Evolutionary conservation across 2,113 vertebrate species (phyloP).

Genomic region (Pterocles gutturalis): DNA sequence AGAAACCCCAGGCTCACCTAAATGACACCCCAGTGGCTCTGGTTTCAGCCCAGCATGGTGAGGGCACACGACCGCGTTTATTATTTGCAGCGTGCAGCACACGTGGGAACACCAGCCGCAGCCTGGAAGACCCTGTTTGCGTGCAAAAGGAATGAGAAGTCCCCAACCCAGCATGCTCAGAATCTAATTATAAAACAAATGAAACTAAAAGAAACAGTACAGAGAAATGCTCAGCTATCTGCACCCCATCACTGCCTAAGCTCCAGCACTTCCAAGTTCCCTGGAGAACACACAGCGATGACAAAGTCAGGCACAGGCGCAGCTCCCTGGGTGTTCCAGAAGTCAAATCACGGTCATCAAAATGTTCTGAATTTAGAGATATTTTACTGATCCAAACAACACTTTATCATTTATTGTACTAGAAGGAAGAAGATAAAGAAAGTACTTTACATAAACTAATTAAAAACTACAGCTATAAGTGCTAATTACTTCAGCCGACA

Average conservation of each 20-base stretch:
- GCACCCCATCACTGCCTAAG: not conserved
- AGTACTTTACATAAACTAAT: not conserved
- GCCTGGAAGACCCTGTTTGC: not conserved
- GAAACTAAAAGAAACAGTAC: not conserved
- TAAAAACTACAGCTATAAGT: not conserved
- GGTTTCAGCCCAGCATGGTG: not conserved
- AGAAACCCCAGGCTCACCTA: not conserved
- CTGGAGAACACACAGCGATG: rapidly evolving
- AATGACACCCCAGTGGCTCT: not conserved
- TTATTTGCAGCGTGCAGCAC: rapidly evolving
- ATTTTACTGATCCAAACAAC: not conserved
- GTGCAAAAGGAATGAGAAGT: not conserved
- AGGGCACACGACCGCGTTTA: no score
- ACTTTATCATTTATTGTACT: not conserved
- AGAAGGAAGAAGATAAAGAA: not conserved
- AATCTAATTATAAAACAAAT: not conserved
- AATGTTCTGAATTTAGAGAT: not conserved
- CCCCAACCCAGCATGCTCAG: not conserved
- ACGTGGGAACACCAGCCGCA: not conserved
- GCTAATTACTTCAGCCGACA: not conserved
- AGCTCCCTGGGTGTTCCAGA: not conserved
- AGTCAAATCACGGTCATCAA: not conserved
- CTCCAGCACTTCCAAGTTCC: not conserved
- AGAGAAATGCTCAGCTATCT: not conserved
- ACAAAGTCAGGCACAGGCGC: not conserved